Conservation (phyloP, 2,888 invertebrate species). For the Girardia tigrina region DNA sequence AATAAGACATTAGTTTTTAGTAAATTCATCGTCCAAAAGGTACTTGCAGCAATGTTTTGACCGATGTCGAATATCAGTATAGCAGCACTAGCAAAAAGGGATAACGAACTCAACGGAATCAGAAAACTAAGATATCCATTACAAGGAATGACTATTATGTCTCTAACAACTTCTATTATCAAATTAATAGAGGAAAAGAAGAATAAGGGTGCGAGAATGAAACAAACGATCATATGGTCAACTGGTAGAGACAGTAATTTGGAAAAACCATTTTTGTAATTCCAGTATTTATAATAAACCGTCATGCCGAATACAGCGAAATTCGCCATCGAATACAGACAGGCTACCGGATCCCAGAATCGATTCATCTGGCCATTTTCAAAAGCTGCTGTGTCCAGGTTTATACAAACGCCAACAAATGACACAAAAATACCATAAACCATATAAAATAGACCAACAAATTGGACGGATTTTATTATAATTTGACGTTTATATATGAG, state of each 20-base stretch:
- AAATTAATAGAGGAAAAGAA: conserved; percentile 1
- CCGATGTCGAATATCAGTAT: conserved; percentile 1
- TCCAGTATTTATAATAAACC: neutral
- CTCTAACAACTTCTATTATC: neutral
- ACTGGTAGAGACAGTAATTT: neutral
- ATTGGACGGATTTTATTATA: neutral
- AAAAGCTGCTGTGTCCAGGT: neutral
- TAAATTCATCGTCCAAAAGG: neutral
- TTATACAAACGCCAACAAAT: neutral
- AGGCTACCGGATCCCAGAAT: neutral
- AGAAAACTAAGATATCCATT: neutral
- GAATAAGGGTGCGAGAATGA: neutral
- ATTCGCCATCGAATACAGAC: neutral
- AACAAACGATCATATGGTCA: conserved; percentile 12
- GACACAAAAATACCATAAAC: conserved; percentile 11
- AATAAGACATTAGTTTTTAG: neutral
- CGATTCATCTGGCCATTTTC: neutral
- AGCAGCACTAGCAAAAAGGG: neutral
- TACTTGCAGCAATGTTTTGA: neutral
- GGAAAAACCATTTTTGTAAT: neutral
- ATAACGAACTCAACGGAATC: neutral
- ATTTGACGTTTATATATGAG: neutral
- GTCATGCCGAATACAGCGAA: neutral
- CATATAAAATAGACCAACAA: neutral
- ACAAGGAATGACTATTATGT: neutral